Percentiles rank a stretch among this genome's conserved stretches.
Conservation (phyloP, 2,888 invertebrate species). For the Seira musarum region DNA sequence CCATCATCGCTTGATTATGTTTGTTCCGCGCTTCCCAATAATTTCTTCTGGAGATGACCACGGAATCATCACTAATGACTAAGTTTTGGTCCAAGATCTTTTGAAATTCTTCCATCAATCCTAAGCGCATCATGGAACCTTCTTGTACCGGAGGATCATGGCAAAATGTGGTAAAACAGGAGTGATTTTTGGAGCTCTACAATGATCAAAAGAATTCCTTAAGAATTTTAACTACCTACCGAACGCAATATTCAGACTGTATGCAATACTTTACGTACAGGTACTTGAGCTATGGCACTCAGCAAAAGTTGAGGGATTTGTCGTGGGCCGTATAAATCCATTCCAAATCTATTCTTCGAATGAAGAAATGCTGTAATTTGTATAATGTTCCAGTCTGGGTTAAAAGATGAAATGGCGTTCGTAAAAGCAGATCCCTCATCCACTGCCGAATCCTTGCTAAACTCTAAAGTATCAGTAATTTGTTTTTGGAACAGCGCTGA, state of each 20-base stretch:
- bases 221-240: too few relatives aligned
- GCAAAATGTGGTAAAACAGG: conserved; percentile 54
- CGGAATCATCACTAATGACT: conserved; percentile 61
- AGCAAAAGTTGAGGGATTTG: conserved; percentile 62
- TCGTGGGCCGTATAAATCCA: conserved; percentile 36
- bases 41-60: conserved; percentile 53
- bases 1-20: conserved; percentile 60
- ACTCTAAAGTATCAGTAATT: conserved; percentile 42
- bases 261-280: conserved; percentile 39
- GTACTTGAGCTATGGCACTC: conserved; percentile 54
- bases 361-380: conserved; percentile 60
- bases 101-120: conserved; percentile 62
- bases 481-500: conserved; percentile 45
- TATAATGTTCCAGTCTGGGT: conserved; percentile 65
- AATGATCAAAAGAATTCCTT: conserved; percentile 12
- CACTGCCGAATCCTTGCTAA: conserved; percentile 24
- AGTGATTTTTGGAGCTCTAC: conserved; percentile 30
- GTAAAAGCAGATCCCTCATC: conserved; percentile 18
- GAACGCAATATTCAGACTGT: too few relatives aligned
- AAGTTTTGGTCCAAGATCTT: conserved; percentile 61
- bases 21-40: conserved; percentile 65
- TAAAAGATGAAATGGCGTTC: conserved; percentile 41
- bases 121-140: conserved; percentile 49
- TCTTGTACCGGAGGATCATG: conserved; percentile 44
- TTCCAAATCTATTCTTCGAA: conserved; percentile 58